These are phyloP conservation scores for Heliconius hermathena DNA, from an alignment of 1,140 invertebrate genomes.

Conservation along the genomic window DNA sequence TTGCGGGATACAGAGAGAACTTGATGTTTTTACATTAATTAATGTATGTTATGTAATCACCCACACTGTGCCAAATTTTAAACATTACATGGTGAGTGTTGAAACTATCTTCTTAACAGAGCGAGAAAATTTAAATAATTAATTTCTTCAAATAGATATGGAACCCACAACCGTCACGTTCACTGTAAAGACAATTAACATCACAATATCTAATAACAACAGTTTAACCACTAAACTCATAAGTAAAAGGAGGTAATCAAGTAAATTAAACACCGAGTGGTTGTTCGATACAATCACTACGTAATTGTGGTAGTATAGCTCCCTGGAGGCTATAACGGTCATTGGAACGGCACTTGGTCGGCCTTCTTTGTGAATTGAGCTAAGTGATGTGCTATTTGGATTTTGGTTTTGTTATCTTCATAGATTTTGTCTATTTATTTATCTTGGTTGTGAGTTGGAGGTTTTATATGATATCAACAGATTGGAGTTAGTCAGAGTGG, in stretches of 20 bases:
- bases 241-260: conserved; percentile 7
- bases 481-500: too few relatives aligned
- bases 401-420: not conserved
- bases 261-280: conserved; percentile 18
- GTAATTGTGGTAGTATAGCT: conserved; percentile 27
- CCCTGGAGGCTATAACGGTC: conserved; percentile 22
- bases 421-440: not conserved
- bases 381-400: not conserved
- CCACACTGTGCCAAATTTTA: too few relatives aligned
- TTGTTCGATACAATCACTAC: conserved; percentile 24
- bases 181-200: not conserved
- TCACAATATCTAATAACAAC: not conserved
- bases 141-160: too few relatives aligned
- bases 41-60: too few relatives aligned
- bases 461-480: too few relatives aligned
- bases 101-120: not conserved
- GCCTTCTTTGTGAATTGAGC: not conserved
- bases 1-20: too few relatives aligned
- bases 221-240: not conserved
- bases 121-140: too few relatives aligned
- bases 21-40: too few relatives aligned
- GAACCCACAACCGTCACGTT: not conserved
- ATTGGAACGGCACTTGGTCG: conserved; percentile 15
- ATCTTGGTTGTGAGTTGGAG: too few relatives aligned
- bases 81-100: not conserved